phyloP scores from a whole-genome alignment of 1,140 invertebrate species.

The Oppia nitens region DNA sequence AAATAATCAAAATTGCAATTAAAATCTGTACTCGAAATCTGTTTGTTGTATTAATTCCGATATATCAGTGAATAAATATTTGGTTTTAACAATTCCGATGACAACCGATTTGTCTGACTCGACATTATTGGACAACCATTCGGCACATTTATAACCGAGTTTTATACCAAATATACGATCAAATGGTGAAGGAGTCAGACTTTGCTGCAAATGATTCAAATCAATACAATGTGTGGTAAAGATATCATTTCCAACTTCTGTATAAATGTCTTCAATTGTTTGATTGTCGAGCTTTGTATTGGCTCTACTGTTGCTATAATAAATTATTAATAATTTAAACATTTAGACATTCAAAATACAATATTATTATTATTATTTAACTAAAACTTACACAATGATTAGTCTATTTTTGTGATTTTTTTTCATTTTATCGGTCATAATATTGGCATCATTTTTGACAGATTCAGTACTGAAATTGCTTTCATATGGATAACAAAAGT shows the following conservation, averaged over 20 bases:
- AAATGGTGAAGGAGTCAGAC: slow-evolving; percentile 87
- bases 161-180: slow-evolving; percentile 98
- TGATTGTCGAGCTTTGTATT: slow-evolving; percentile 93
- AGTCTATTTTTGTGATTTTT: slow-evolving; percentile 82
- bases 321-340: not conserved
- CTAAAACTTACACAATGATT: slow-evolving; percentile 55
- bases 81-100: slow-evolving; percentile 69
- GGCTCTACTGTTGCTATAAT: slow-evolving; percentile 69
- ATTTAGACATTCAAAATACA: not conserved
- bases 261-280: slow-evolving; percentile 84
- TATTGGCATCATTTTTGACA: slow-evolving; percentile 73
- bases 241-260: slow-evolving; percentile 88
- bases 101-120: slow-evolving; percentile 57
- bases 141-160: slow-evolving; percentile 81
- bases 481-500: slow-evolving; percentile 97
- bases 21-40: slow-evolving; percentile 88
- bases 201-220: slow-evolving; percentile 84
- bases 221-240: slow-evolving; percentile 90
- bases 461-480: slow-evolving; percentile 90
- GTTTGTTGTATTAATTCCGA: slow-evolving; percentile 62
- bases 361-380: no score
- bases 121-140: slow-evolving; percentile 62
- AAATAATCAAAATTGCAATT: no score
- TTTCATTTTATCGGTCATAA: slow-evolving; percentile 93
- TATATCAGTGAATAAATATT: slow-evolving; percentile 79